Percentiles rank a stretch among this genome's conserved stretches.
phyloP scores from a whole-genome alignment of 2,113 vertebrate species.

The Salvelinus fontinalis region DNA sequence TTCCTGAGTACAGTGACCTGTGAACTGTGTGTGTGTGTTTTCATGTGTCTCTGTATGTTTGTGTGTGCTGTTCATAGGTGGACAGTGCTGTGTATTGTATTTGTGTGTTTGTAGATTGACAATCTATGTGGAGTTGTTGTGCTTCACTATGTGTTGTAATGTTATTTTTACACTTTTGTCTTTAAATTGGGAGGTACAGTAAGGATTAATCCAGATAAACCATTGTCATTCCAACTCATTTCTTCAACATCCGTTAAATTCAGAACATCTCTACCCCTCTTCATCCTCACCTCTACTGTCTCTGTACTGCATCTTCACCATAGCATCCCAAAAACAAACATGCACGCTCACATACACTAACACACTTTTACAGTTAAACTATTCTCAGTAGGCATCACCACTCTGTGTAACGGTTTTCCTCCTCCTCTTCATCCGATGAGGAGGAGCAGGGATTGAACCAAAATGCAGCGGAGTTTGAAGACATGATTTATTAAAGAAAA shows the following conservation, averaged over 20 bases:
- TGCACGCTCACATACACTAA: conserved; percentile 31
- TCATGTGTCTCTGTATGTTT: conserved; percentile 5
- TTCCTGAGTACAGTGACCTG: neutral
- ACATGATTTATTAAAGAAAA: too few relatives aligned
- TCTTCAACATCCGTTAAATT: conserved; percentile 43
- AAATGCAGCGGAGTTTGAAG: too few relatives aligned
- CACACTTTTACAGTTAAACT: neutral
- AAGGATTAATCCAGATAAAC: conserved; percentile 61
- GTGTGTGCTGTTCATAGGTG: conserved; percentile 27
- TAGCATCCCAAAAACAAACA: neutral
- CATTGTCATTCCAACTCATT: conserved; percentile 46
- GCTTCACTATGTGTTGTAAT: conserved; percentile 52
- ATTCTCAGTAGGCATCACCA: conserved; percentile 10
- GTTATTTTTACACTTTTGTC: conserved; percentile 27
- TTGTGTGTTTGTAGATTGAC: conserved; percentile 16
- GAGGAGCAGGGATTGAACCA: too few relatives aligned
- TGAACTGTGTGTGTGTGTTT: neutral
- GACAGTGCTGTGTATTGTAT: conserved; percentile 7
- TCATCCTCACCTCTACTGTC: conserved; percentile 21
- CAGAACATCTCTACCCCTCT: conserved; percentile 39
- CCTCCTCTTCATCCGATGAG: too few relatives aligned
- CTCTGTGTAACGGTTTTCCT: too few relatives aligned
- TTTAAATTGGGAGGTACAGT: conserved; percentile 55
- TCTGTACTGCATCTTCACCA: conserved; percentile 50
- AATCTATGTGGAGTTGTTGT: conserved; percentile 44